phyloP scores from a whole-genome alignment of 2,113 vertebrate species.

The Furnarius figulus region DNA sequence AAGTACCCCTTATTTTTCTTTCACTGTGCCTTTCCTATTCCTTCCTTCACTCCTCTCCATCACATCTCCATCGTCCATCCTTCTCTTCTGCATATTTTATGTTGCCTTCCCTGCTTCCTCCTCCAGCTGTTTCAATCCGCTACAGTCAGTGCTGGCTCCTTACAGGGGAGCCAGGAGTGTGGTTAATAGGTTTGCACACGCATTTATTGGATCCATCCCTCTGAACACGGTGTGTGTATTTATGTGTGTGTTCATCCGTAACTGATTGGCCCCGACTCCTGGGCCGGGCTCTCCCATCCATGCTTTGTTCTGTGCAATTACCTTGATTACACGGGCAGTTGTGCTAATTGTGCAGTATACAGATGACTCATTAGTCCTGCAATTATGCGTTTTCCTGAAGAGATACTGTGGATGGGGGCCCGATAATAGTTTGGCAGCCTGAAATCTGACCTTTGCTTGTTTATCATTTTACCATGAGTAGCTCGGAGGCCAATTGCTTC shows the following conservation, averaged over 20 bases:
- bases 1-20: not conserved
- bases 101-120: not conserved
- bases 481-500: not conserved
- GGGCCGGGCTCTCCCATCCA: not conserved
- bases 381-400: slow-evolving; percentile 19
- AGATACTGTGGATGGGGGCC: not conserved
- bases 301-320: slow-evolving; percentile 12
- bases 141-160: not conserved
- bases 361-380: slow-evolving; percentile 33
- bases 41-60: not conserved
- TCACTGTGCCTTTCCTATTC: not conserved
- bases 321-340: not conserved
- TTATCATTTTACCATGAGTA: not conserved
- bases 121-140: not conserved
- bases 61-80: not conserved
- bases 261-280: not conserved
- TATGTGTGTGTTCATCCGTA: not conserved
- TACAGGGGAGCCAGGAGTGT: rapidly evolving
- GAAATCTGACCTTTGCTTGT: slow-evolving; percentile 31
- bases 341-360: not conserved
- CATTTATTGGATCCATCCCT: rapidly evolving
- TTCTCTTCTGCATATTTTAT: not conserved
- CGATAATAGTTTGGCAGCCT: not conserved
- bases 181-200: not conserved
- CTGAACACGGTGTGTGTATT: not conserved